These are phyloP conservation scores for Aegithalos caudatus DNA, from an alignment of 2,113 vertebrate species.

Conservation along the genomic window DNA sequence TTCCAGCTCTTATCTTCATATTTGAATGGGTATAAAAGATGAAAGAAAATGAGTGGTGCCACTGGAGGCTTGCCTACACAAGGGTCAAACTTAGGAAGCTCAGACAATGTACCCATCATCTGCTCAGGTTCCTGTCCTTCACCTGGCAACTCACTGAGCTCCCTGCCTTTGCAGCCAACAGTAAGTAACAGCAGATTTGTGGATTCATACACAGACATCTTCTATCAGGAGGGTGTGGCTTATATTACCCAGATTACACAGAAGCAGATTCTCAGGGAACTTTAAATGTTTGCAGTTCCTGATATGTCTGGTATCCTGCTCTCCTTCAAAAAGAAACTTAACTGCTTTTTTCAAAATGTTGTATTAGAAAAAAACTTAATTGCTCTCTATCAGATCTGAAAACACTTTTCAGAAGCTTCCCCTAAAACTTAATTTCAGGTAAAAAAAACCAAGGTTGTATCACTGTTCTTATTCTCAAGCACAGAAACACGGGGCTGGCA, in stretches of 20 bases:
- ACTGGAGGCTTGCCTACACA: background rate
- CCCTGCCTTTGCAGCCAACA: background rate
- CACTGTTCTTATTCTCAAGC: background rate
- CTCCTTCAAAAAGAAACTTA: background rate
- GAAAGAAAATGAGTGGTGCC: background rate
- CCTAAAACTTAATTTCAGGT: background rate
- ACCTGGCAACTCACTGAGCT: background rate
- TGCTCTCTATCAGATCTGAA: background rate
- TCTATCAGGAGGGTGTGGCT: background rate
- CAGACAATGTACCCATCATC: fast-evolving
- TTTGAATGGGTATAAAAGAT: background rate
- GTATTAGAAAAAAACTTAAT: background rate
- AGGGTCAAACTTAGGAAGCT: background rate
- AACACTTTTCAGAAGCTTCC: background rate
- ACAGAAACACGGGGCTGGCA: background rate
- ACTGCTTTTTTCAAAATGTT: background rate
- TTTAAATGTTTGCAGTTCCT: background rate
- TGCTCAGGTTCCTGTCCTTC: background rate
- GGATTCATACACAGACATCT: background rate
- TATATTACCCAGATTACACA: background rate
- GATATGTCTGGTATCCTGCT: background rate
- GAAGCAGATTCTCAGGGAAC: background rate
- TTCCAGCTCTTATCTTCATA: background rate
- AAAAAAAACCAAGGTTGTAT: background rate
- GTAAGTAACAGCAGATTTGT: background rate